Conservation (phyloP, 2,888 invertebrate genomes). For the Ormyrus nitidulus region DNA sequence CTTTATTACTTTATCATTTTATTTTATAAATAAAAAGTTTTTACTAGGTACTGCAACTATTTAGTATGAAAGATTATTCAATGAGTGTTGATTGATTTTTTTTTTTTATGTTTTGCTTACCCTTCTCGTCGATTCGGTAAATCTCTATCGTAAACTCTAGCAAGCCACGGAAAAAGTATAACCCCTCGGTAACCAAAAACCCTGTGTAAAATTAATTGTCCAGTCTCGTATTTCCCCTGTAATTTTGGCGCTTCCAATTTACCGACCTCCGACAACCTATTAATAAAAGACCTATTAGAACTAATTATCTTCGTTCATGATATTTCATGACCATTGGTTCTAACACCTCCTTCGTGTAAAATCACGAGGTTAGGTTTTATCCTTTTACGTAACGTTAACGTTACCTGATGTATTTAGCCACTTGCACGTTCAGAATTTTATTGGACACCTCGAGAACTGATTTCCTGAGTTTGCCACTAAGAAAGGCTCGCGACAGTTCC, state of each 20-base stretch:
- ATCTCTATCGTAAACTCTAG: slow-evolving; percentile 96
- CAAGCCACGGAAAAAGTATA: slow-evolving; percentile 97
- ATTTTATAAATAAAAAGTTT: too few relatives aligned
- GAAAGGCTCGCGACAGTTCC: slow-evolving; percentile 64
- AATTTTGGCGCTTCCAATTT: slow-evolving; percentile 91
- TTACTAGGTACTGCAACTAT: too few relatives aligned
- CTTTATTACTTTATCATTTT: too few relatives aligned
- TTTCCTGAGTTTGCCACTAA: slow-evolving; percentile 60
- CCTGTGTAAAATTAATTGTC: slow-evolving; percentile 95
- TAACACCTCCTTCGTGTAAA: slow-evolving; percentile 3
- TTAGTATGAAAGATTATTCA: neutral
- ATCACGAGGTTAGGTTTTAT: slow-evolving; percentile 58
- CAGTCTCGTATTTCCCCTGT: slow-evolving; percentile 95
- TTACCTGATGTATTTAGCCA: slow-evolving; percentile 70
- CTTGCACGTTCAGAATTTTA: slow-evolving; percentile 64
- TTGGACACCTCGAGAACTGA: slow-evolving; percentile 65
- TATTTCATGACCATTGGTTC: neutral
- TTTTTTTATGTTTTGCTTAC: slow-evolving; percentile 60
- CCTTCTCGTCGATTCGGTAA: slow-evolving; percentile 83
- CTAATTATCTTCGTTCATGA: too few relatives aligned
- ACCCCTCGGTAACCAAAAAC: slow-evolving; percentile 99
- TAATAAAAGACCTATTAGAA: too few relatives aligned
- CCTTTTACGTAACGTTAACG: slow-evolving; percentile 60
- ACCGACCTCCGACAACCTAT: slow-evolving; percentile 95
- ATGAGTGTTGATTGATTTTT: slow-evolving; percentile 20